phyloP scores from a whole-genome alignment of 2,888 invertebrate species.

The Dryobota labecula region DNA sequence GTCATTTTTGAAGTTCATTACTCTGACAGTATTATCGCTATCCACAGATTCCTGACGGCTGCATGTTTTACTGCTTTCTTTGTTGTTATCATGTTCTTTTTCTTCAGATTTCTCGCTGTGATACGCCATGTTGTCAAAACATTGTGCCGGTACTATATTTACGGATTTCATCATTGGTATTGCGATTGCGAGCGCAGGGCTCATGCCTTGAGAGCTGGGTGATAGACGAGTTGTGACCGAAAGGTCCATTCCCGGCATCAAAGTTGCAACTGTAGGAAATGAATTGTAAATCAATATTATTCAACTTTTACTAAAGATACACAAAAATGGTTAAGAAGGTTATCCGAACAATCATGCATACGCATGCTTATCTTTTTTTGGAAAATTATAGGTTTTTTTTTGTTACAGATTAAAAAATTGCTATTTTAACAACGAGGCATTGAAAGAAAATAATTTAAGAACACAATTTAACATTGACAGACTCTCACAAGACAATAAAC shows the following conservation, averaged over 20 bases:
- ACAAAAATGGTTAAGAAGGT: constrained; percentile 38
- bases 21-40: constrained; percentile 82
- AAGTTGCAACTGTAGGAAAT: constrained; percentile 84
- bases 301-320: constrained; percentile 10
- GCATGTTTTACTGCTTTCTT: constrained; percentile 76
- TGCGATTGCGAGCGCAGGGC: constrained; percentile 91
- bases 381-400: constrained; percentile 12
- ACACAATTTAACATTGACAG: constrained; percentile 49
- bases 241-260: constrained; percentile 91
- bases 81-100: constrained; percentile 67
- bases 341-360: constrained; percentile 69
- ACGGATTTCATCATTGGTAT: constrained; percentile 91
- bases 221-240: constrained; percentile 92
- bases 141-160: constrained; percentile 86
- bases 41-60: constrained; percentile 82
- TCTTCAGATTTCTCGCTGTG: constrained; percentile 82
- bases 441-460: constrained; percentile 43
- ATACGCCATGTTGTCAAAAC: constrained; percentile 89
- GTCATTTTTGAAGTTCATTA: constrained; percentile 83
- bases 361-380: constrained; percentile 63
- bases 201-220: constrained; percentile 92
- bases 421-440: constrained; percentile 47
- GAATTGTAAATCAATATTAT: constrained; percentile 44
- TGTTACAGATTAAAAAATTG: constrained; percentile 26
- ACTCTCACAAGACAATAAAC: constrained; percentile 62